Base-by-base conservation (phyloP, 2,797 vertebrate species). In the Graptemys geographica region DNA sequence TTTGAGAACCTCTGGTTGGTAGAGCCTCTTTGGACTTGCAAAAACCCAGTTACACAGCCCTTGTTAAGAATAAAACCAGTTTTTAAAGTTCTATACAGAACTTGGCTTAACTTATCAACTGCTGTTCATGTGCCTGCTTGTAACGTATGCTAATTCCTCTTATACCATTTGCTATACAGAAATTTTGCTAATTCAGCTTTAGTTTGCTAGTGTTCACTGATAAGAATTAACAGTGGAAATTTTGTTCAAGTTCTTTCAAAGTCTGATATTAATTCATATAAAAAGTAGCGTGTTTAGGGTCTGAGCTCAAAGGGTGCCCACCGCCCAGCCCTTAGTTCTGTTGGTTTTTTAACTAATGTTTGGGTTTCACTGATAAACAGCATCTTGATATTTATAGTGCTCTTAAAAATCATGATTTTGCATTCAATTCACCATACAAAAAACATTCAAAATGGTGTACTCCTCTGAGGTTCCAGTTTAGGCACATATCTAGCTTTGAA, bases 281-380 rank as follows among this genome's bases (percentile, higher is more conserved):
- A n/a, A 21, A 55, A 55, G 55, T 55, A 55, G 9, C 5, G 18
- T 69, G n/a, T 37, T 69, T 69, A 65, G 33, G 8, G 65, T n/a
- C 18, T 69, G 33, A 37, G 37, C 18, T 37, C 65, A 37, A 69
- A 69, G 19, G 15, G 18, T 69, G 18, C 9, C 19, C 65, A 10
- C 1, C 86, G 3, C 9, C 19, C 65, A 10, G 1, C 86, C 37
- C 44, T 94, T 57, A 10, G 1, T n/a, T 89, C 88, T 83, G 3
- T 47, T 90, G 56, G 2, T 0, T 1, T 28, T 2, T 10, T 16
- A 8, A 2, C 10, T 37, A 21, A 37, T 21, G 5, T 69, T 37
- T 69, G n/a, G 65, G n/a, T 69, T 69, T 11, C n/a, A 19, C n/a
- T 69, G 5, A 37, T 69, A 18, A 69, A 69, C 18, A 69, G 65